Conservation (phyloP, 2,888 invertebrate species). For the Gibbula magus region DNA sequence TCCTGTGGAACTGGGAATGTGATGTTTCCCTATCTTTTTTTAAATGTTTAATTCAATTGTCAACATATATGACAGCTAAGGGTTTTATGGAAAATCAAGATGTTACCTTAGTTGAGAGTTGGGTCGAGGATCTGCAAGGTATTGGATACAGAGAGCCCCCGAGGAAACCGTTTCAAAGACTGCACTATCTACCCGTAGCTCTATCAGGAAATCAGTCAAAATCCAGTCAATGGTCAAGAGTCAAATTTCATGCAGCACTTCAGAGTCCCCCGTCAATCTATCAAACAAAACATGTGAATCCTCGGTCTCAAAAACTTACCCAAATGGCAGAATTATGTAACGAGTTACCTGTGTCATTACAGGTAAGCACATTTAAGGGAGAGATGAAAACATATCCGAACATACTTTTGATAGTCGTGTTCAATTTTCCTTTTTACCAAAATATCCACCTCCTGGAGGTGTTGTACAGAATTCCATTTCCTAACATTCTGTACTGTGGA, state of each 20-base stretch:
- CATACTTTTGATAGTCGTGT: constrained; percentile 23
- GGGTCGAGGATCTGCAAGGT: neutral
- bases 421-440: neutral
- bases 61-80: constrained; percentile 32
- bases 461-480: constrained; percentile 7
- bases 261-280: neutral
- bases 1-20: constrained; percentile 49
- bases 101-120: neutral
- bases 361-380: neutral
- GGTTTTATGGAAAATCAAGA: constrained; percentile 26
- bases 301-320: no score
- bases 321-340: neutral
- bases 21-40: constrained; percentile 35
- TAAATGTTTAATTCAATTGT: constrained; percentile 42
- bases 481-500: constrained; percentile 28
- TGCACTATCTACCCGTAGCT: neutral
- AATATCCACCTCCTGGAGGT: neutral
- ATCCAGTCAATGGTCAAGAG: constrained; percentile 36
- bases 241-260: constrained; percentile 2
- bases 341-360: neutral
- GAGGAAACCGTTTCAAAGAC: neutral
- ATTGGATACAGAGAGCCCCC: constrained; percentile 21
- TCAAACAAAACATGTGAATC: no score
- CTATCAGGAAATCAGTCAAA: neutral
- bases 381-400: neutral